Evolutionary conservation across 2,113 vertebrate genomes (phyloP).

Genomic region (Dasyornis broadbenti): DNA sequence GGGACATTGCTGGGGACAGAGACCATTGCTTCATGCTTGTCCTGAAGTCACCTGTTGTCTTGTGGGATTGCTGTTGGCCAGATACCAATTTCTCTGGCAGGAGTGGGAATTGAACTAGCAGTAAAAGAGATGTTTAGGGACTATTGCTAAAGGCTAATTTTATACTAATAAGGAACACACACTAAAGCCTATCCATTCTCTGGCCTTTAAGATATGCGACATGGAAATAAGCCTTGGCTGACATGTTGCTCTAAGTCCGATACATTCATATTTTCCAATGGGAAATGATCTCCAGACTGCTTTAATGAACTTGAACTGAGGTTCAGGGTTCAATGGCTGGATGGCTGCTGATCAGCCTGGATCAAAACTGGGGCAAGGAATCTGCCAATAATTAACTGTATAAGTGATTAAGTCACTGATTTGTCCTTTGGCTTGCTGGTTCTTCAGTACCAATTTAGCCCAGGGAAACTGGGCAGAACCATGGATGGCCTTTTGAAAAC

Average conservation of each 20-base stretch:
- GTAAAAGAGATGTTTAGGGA: not conserved
- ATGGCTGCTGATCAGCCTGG: not conserved
- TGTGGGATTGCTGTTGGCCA: not conserved
- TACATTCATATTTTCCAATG: not conserved
- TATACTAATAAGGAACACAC: not conserved
- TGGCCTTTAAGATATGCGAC: not conserved
- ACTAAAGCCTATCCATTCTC: not conserved
- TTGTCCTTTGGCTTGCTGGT: not conserved
- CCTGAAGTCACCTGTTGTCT: not conserved
- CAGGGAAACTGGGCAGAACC: not conserved
- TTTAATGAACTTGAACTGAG: not conserved
- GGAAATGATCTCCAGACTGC: not conserved
- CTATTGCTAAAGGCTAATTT: not conserved
- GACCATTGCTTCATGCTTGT: not conserved
- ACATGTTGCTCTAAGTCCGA: not conserved
- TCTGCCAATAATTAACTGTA: not conserved
- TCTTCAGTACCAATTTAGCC: not conserved
- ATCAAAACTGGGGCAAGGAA: not conserved
- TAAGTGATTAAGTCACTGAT: fast-evolving
- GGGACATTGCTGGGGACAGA: not conserved
- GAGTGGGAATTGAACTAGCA: not conserved
- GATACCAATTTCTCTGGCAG: not conserved
- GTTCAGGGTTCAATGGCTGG: not conserved
- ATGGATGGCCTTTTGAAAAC: not conserved
- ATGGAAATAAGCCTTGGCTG: not conserved